Evolutionary conservation across 2,797 vertebrate genomes (phyloP), one percentile per base, ranked within the genome.

Genomic region (Clamator glandarius): DNA sequence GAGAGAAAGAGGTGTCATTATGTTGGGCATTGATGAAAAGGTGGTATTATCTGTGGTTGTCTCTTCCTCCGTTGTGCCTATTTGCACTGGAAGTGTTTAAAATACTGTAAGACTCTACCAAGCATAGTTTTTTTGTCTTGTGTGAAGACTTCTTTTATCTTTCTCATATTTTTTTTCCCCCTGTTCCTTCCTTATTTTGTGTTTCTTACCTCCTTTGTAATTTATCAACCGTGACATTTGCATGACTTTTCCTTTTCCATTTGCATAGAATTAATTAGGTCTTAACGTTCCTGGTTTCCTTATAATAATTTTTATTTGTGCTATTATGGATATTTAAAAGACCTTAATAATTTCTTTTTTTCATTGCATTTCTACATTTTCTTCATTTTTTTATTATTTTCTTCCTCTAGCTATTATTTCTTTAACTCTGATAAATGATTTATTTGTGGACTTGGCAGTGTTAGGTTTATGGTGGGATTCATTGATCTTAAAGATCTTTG

Each of bases 331-430:
- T 2, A 11, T 24, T 31, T 41, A 7, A 6, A 4, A 44, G 26
- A 9, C 3, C 9, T 42, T 59, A 9, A 14, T 50, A 18, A 0
- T 8, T 61, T 77, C 1, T 1, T 61, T 0, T 0, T 74, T 6
- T 44, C 18, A 18, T 16, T 9, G 39, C 14, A 25, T 20, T 1
- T 29, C 21, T 7, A 21, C 23, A 3, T 25, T 3, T 4, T 41
- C 9, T 44, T 20, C 0, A 3, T 9, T 31, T 76, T 25, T 11
- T 3, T 17, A 1, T 36, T 33, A 0, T 33, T 75, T 61, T 79
- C 5, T 61, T 64, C 8, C 29, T 35, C 2, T 15, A 24, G 39
- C 14, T 39, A 26, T 54, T 2, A 3, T 75, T 63, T 75, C 9
- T 42, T 59, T 8, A 39, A 5, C 6, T n/a, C 44, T 21, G 2